Evolutionary conservation across 1,140 invertebrate genomes (phyloP).

Genomic region (Zophobas morio): DNA sequence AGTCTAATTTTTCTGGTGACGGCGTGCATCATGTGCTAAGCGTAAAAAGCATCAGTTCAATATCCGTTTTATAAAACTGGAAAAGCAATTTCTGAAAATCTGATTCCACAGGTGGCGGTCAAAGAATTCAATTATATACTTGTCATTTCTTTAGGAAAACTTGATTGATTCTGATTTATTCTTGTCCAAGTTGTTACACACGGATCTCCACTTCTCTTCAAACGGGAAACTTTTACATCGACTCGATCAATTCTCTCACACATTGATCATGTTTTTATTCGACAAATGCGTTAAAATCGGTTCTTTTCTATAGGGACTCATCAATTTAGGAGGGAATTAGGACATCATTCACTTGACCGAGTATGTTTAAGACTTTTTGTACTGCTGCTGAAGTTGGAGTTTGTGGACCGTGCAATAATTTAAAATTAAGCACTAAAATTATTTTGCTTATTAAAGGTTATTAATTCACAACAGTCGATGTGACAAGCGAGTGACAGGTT

Average conservation of each 20-base stretch:
- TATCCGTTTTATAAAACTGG: constrained; percentile 39
- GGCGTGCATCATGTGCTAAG: not conserved
- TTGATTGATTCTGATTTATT: constrained; percentile 41
- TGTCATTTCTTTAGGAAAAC: constrained; percentile 35
- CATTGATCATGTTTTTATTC: constrained; percentile 26
- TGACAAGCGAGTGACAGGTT: no score
- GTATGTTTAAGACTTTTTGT: not conserved
- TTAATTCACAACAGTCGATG: no score
- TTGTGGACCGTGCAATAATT: not conserved
- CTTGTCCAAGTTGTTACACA: constrained; percentile 20
- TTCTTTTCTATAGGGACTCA: constrained; percentile 2
- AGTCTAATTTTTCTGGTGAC: constrained; percentile 19
- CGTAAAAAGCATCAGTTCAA: constrained; percentile 6
- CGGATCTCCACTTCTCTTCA: constrained; percentile 7
- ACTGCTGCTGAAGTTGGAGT: not conserved
- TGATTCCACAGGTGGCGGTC: constrained; percentile 39
- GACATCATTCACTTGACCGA: constrained; percentile 11
- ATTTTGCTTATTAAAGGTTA: no score
- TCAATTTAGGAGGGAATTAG: constrained; percentile 26
- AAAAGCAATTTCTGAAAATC: constrained; percentile 38
- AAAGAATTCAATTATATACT: constrained; percentile 42
- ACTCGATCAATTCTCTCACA: constrained; percentile 14
- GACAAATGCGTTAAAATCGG: not conserved
- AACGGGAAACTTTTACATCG: constrained; percentile 21
- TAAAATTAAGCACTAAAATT: not conserved